Evolutionary conservation across 2,113 vertebrate species (phyloP).

Genomic region (Spizaetus ornatus): DNA sequence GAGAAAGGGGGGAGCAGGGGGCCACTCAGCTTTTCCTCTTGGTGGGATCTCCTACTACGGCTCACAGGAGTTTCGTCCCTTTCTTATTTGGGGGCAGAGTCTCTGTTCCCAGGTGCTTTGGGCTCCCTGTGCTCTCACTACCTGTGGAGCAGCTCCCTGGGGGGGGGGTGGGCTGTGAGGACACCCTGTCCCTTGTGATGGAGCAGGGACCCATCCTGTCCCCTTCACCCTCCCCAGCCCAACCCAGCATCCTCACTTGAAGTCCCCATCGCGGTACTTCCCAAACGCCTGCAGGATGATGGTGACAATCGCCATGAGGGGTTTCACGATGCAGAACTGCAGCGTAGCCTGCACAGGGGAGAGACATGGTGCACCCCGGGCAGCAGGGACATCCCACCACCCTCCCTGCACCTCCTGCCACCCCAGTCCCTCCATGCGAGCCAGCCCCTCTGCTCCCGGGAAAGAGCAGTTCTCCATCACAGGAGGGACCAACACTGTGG

Average conservation of each 20-base stretch:
- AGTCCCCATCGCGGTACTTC: slow-evolving; percentile 95
- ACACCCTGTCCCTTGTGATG: not conserved
- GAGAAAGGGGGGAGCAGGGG: not conserved
- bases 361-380: accelerated
- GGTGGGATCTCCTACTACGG: not conserved
- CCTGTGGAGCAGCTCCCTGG: not conserved
- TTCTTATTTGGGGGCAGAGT: not conserved
- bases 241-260: slow-evolving; percentile 81
- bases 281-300: slow-evolving; percentile 91
- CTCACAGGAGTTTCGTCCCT: not conserved
- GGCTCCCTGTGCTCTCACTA: not conserved
- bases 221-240: not conserved
- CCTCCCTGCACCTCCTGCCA: not conserved
- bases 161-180: not conserved
- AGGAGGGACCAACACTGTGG: not conserved
- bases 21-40: not conserved
- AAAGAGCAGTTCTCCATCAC: not conserved
- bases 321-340: slow-evolving; percentile 97
- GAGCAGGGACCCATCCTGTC: not conserved
- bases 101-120: accelerated
- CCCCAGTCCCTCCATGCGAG: accelerated
- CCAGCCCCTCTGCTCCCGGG: not conserved
- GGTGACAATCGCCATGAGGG: slow-evolving; percentile 89
- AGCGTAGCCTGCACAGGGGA: slow-evolving; percentile 84
- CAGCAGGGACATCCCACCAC: not conserved